Evolutionary conservation across 2,888 invertebrate species (phyloP).

Genomic region (Drosophila nr. medialis): DNA sequence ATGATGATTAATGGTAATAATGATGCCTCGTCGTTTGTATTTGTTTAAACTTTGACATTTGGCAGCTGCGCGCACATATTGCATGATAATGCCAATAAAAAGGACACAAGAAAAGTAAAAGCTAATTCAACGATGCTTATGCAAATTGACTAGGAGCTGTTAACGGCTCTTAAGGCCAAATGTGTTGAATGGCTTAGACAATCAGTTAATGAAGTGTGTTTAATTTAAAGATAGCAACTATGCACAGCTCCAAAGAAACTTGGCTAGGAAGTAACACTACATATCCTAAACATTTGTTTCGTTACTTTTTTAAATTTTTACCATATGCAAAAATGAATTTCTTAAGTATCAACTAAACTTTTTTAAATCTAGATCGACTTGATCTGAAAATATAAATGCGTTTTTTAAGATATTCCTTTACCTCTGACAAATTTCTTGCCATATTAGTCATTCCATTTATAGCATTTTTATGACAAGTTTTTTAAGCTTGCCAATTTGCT

Average conservation of each 20-base stretch:
- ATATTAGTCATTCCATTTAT: not conserved
- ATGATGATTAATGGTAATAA: constrained; percentile 44
- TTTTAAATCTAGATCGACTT: not conserved
- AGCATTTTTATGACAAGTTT: not conserved
- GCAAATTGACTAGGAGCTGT: constrained; percentile 24
- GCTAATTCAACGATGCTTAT: constrained; percentile 34
- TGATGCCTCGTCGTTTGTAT: constrained; percentile 65
- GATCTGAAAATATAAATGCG: no score
- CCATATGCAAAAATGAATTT: not conserved
- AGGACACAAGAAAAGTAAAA: constrained; percentile 60
- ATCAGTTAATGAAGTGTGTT: not conserved
- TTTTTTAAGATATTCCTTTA: no score
- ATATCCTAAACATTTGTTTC: not conserved
- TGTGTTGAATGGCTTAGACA: not conserved
- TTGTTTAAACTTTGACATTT: constrained; percentile 79
- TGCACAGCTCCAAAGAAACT: not conserved
- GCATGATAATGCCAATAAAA: constrained; percentile 44
- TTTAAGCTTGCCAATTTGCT: not conserved
- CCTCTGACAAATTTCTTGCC: not conserved
- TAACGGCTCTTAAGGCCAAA: not conserved
- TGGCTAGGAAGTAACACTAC: not conserved
- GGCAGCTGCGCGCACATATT: constrained; percentile 63
- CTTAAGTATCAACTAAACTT: not conserved
- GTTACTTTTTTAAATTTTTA: no score
- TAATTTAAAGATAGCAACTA: not conserved